These are phyloP conservation scores for Tetropium fuscum DNA, from an alignment of 2,888 invertebrate genomes.

Conservation along the genomic window DNA sequence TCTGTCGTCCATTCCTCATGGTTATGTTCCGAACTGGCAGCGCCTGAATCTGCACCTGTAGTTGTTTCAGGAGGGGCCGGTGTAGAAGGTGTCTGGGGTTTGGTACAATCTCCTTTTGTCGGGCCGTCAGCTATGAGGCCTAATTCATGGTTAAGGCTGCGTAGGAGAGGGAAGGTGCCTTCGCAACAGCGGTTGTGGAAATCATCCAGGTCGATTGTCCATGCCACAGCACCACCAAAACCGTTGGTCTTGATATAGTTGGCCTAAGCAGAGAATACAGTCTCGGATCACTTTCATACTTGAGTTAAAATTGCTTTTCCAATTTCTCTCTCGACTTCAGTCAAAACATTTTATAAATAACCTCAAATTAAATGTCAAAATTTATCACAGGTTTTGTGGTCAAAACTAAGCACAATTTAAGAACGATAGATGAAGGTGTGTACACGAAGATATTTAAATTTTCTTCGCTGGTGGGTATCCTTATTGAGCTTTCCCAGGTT, in stretches of 20 bases:
- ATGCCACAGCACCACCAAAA: conserved; percentile 86
- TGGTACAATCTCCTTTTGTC: conserved; percentile 72
- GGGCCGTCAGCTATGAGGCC: conserved; percentile 71
- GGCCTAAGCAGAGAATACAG: no score
- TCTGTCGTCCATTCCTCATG: conserved; percentile 48
- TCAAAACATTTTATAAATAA: no score
- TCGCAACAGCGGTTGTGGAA: conserved; percentile 86
- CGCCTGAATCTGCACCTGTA: conserved; percentile 73
- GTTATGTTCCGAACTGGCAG: conserved; percentile 47
- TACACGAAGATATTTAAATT: no score
- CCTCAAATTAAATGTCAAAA: no score
- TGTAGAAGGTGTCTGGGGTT: conserved; percentile 79
- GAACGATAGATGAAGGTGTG: no score
- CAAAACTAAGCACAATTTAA: no score
- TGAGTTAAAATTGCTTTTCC: no score
- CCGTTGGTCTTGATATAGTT: conserved; percentile 79
- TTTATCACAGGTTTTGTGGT: no score
- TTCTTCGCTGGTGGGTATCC: no score
- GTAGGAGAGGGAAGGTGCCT: conserved; percentile 82
- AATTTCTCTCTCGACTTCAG: no score
- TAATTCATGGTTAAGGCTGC: conserved; percentile 82
- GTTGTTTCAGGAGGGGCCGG: conserved; percentile 82
- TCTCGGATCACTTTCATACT: no score
- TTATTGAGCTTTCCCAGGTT: no score
- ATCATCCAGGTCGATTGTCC: conserved; percentile 92